phyloP scores from a whole-genome alignment of 2,888 invertebrate genomes.

The Hypsopygia costalis region DNA sequence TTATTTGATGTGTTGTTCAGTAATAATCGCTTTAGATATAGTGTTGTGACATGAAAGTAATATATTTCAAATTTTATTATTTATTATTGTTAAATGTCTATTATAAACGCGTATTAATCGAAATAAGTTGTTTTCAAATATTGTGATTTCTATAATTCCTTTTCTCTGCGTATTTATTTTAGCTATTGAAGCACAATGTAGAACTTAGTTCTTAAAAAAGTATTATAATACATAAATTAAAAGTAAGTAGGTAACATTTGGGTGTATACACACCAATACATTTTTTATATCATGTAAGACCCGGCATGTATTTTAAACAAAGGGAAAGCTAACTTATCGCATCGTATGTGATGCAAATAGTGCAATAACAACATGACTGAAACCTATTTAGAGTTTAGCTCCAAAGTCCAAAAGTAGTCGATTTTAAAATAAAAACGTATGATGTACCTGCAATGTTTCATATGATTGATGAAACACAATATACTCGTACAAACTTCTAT shows the following conservation, averaged over 20 bases:
- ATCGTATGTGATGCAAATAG: no score
- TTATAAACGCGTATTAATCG: not conserved
- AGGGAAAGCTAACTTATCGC: no score
- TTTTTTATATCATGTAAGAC: not conserved
- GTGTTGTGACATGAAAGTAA: slow-evolving; percentile 5
- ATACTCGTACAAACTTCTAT: no score
- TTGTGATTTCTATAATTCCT: slow-evolving; percentile 7
- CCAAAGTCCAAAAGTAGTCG: not conserved
- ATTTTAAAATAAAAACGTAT: not conserved
- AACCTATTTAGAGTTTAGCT: not conserved
- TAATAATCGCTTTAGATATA: not conserved
- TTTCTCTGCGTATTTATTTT: slow-evolving; percentile 1
- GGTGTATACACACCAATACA: not conserved
- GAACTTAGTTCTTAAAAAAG: slow-evolving; percentile 16
- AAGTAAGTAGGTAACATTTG: no score
- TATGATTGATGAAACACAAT: no score
- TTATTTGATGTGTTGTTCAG: not conserved
- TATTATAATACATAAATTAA: not conserved
- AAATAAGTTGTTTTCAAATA: not conserved
- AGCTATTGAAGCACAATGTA: slow-evolving; percentile 13
- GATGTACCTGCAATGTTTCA: no score
- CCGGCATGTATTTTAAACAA: no score
- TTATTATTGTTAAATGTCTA: slow-evolving; percentile 2
- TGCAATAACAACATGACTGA: no score
- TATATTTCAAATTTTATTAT: slow-evolving; percentile 5